These are phyloP conservation scores for Polydrusus cervinus DNA, from an alignment of 2,888 invertebrate species.

Conservation along the genomic window DNA sequence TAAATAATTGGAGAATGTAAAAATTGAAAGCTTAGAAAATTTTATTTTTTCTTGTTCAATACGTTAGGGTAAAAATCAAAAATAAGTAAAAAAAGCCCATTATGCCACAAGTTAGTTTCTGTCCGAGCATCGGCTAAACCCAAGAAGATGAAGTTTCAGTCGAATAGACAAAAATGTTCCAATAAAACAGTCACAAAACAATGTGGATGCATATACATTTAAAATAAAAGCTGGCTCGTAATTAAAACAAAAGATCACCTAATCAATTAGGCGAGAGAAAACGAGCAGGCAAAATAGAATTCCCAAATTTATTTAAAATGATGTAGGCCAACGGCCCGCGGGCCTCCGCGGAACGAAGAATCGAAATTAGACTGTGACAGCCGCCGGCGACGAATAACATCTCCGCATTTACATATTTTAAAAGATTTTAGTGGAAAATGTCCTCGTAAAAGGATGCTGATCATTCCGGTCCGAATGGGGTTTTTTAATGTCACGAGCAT, in stretches of 20 bases:
- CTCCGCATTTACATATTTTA: slow-evolving; percentile 63
- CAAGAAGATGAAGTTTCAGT: too few relatives aligned
- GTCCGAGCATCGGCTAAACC: too few relatives aligned
- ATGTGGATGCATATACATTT: neutral
- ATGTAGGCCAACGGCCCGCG: slow-evolving; percentile 57
- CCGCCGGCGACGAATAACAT: slow-evolving; percentile 58
- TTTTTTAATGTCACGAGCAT: slow-evolving; percentile 19
- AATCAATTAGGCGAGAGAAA: slow-evolving; percentile 49
- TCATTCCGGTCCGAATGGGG: slow-evolving; percentile 1
- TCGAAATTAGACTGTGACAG: slow-evolving; percentile 61
- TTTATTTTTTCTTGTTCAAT: too few relatives aligned
- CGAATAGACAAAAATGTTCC: too few relatives aligned
- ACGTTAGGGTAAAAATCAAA: too few relatives aligned
- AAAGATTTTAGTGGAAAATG: slow-evolving; percentile 60
- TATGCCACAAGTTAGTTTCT: too few relatives aligned
- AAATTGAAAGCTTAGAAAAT: too few relatives aligned
- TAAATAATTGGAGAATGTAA: too few relatives aligned
- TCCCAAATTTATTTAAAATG: slow-evolving; percentile 63
- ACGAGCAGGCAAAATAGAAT: slow-evolving; percentile 56
- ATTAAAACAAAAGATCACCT: slow-evolving; percentile 41
- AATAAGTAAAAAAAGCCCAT: too few relatives aligned
- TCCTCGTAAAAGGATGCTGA: slow-evolving; percentile 50
- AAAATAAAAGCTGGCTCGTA: neutral
- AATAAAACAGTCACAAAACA: too few relatives aligned
- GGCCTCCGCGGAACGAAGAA: slow-evolving; percentile 61